Evolutionary conservation across 2,797 vertebrate genomes (phyloP).

Genomic region (Acanthornis magna): DNA sequence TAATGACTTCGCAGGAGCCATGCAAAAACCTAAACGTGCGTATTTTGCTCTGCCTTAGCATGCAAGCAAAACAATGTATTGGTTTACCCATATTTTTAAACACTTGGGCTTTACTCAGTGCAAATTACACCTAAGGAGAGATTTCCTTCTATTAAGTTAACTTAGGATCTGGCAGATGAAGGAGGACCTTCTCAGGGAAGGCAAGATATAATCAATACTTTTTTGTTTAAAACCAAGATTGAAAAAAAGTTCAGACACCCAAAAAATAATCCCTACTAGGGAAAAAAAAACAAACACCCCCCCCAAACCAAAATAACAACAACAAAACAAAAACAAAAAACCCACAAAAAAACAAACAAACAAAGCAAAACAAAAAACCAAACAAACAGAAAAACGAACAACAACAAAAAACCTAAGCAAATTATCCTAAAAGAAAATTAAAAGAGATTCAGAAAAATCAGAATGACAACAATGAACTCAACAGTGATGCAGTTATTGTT

Average conservation of each 20-base stretch:
- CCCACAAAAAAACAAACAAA: too few species aligned
- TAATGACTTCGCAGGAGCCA: neutral
- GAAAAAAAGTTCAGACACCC: neutral
- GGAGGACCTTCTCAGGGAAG: neutral
- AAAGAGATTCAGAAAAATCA: neutral
- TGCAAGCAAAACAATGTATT: accelerated
- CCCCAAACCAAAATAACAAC: too few species aligned
- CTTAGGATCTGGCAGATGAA: neutral
- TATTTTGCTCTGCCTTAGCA: neutral
- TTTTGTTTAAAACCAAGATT: neutral
- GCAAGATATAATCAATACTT: neutral
- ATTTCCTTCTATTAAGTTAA: neutral
- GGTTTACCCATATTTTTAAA: neutral
- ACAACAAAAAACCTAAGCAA: neutral
- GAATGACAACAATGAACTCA: neutral
- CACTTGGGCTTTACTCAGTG: neutral
- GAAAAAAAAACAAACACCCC: too few species aligned
- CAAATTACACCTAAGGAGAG: neutral
- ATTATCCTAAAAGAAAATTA: neutral
- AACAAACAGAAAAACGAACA: too few species aligned
- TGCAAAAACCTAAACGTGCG: neutral
- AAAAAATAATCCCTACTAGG: neutral
- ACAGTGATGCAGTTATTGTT: neutral
- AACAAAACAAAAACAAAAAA: too few species aligned
- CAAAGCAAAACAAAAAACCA: too few species aligned